Percentiles rank a stretch among this genome's conserved stretches.
Evolutionary conservation across 1,140 invertebrate genomes (phyloP).

Genomic region (Monochamus saltuarius): DNA sequence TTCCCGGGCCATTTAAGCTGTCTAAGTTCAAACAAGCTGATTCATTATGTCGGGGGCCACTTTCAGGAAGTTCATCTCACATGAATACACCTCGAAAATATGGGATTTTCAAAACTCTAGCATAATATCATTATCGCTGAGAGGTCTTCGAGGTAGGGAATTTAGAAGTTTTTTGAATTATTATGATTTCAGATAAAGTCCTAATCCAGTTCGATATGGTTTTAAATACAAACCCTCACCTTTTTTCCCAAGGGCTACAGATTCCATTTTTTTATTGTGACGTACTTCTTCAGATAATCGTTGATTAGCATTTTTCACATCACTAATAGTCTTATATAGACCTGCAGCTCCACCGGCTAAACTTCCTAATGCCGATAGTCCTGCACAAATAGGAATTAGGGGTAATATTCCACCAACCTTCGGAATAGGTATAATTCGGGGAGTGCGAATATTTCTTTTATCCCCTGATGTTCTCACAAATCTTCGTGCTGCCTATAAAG

Average conservation of each 20-base stretch:
- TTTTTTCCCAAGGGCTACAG: constrained; percentile 39
- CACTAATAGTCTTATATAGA: constrained; percentile 44
- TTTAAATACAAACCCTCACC: constrained; percentile 41
- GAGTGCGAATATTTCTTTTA: constrained; percentile 19
- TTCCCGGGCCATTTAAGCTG: constrained; percentile 35
- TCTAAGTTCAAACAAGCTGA: constrained; percentile 43
- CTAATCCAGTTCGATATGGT: constrained; percentile 16
- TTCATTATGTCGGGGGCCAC: constrained; percentile 33
- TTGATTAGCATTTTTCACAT: constrained; percentile 35
- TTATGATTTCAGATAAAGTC: not conserved
- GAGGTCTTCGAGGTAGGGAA: constrained; percentile 32
- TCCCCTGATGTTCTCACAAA: constrained; percentile 1
- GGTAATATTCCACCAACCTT: constrained; percentile 48
- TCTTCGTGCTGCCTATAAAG: no score
- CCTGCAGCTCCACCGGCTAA: constrained; percentile 38
- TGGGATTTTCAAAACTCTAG: constrained; percentile 30
- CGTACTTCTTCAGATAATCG: constrained; percentile 40
- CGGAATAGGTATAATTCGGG: constrained; percentile 44
- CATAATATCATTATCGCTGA: constrained; percentile 37
- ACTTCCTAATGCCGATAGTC: constrained; percentile 43
- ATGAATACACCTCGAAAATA: constrained; percentile 48
- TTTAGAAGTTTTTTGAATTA: constrained; percentile 31
- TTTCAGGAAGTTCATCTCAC: constrained; percentile 41
- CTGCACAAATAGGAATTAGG: constrained; percentile 48
- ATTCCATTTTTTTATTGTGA: constrained; percentile 48